Conservation (phyloP, 2,797 vertebrate genomes). For the Somateria mollissima region DNA sequence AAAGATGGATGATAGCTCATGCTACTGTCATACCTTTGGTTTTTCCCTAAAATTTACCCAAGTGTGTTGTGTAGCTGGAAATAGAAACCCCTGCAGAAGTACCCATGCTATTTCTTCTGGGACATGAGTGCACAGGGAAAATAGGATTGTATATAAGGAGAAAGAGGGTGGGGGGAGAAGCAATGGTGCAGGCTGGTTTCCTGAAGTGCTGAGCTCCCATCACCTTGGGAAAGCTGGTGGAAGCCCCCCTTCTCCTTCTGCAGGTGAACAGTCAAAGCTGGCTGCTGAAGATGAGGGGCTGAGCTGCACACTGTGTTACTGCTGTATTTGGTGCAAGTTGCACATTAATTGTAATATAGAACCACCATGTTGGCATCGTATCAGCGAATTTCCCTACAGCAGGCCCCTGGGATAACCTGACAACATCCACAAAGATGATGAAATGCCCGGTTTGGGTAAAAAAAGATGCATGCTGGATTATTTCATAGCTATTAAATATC, state of each 20-base stretch:
- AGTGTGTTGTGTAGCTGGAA: not conserved
- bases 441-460: not conserved
- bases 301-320: not conserved
- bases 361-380: accelerated
- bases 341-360: not conserved
- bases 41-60: not conserved
- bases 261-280: not conserved
- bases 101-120: not conserved
- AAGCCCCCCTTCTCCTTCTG: not conserved
- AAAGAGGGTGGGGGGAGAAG: not conserved
- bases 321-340: not conserved
- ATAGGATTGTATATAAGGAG: not conserved
- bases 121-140: not conserved
- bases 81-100: not conserved
- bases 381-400: not conserved
- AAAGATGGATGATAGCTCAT: not conserved
- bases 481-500: not conserved
- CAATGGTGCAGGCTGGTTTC: not conserved
- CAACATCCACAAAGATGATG: not conserved
- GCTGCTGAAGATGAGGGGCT: not conserved
- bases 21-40: not conserved
- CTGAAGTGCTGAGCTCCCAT: not conserved
- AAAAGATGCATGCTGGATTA: not conserved
- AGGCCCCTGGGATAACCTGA: not conserved
- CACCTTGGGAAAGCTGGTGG: not conserved